These are phyloP conservation scores for Vulpes ferrilata DNA, from an alignment of 2,113 vertebrate genomes.

Conservation along the genomic window DNA sequence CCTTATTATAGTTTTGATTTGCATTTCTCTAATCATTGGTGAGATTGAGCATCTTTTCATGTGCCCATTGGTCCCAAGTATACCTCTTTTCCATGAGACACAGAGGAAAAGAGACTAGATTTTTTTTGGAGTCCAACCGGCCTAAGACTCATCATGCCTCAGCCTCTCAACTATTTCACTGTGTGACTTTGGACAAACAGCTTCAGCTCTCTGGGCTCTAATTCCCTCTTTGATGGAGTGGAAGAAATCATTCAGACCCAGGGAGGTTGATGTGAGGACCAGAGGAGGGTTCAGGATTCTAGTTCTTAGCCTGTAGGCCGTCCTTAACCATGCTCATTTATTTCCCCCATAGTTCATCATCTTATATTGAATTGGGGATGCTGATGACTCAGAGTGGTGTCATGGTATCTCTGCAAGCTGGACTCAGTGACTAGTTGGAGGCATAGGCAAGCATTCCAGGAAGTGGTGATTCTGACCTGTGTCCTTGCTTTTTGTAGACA, in stretches of 20 bases:
- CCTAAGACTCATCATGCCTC: neutral
- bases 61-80: neutral
- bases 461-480: neutral
- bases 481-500: neutral
- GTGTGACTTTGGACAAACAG: neutral
- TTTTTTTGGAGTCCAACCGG: neutral
- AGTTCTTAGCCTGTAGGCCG: neutral
- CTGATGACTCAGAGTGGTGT: neutral
- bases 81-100: neutral
- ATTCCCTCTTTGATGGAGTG: neutral
- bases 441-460: neutral
- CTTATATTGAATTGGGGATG: neutral
- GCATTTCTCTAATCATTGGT: neutral
- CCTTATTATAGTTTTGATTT: neutral
- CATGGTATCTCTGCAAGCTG: fast-evolving
- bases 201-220: neutral
- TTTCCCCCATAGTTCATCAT: fast-evolving
- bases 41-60: neutral
- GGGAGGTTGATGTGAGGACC: neutral
- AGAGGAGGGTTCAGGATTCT: neutral
- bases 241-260: neutral
- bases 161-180: neutral
- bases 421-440: neutral
- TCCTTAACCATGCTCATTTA: neutral
- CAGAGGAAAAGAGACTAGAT: too few species aligned